Base-by-base conservation (phyloP, 2,797 vertebrate genomes). In the Coranthus polyacanthus region DNA sequence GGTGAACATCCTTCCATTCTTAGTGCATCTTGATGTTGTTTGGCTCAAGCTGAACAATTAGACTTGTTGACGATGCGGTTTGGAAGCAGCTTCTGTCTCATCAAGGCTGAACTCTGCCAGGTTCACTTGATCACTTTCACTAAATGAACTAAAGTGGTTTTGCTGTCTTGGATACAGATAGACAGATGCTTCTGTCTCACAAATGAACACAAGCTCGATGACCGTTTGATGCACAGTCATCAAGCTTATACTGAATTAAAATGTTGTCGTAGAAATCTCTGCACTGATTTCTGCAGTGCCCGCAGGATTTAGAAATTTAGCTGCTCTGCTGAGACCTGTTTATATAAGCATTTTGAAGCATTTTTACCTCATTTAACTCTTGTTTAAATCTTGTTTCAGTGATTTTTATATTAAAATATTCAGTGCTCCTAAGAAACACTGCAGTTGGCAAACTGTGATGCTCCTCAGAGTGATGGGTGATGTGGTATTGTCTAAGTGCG, bases 1-100 rank as follows among this genome's bases (percentile, higher is more conserved):
- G n/a, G 53, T 64, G 0, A 11, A 1, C 24, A 7, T 34, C 36
- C 13, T n/a, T 49, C 54, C 9, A 2, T 10, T 20, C 49, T 12
- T 4, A 1, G 37, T 55, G 9, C 13, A 8, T 51, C 41, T 5
- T 18, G 54, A 22, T 12, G 38, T 29, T 10, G 0, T 36, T 21
- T 37, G 29, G 44, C 71, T 57, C 46, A 0, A 26, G 16, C 17
- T 32, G 46, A n/a, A n/a, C n/a, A n/a, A n/a, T n/a, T n/a, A n/a
- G n/a, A n/a, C n/a, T n/a, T n/a, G n/a, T n/a, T n/a, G n/a, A n/a
- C n/a, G n/a, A 66, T 36, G 43, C 9, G 7, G 41, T 34, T 46
- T 26, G 24, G 41, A 59, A 42, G 43, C 50, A 15, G 50, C 55
- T 12, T 0, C 42, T 34, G 36, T 32, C 26, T 17, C 42, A 36